phyloP scores from a whole-genome alignment of 2,888 invertebrate species.

The Cremastobaeus sp. region DNA sequence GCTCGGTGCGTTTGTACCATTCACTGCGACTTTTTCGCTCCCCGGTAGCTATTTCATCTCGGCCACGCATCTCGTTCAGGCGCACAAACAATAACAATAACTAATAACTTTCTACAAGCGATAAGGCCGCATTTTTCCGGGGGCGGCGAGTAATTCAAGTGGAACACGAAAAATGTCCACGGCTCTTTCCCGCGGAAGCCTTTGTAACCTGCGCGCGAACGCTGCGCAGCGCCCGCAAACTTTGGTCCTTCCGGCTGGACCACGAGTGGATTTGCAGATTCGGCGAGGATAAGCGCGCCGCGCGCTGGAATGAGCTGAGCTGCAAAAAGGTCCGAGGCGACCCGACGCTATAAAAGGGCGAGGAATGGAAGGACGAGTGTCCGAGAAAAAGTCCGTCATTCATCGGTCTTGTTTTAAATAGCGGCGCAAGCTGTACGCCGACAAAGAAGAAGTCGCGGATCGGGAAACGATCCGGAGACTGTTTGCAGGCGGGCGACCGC shows the following conservation, averaged over 20 bases:
- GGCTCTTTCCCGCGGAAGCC: conserved; percentile 23
- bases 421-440: no score
- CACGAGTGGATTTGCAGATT: no score
- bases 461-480: no score
- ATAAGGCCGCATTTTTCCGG: conserved; percentile 37
- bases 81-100: conserved; percentile 49
- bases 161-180: conserved; percentile 44
- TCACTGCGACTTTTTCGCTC: conserved; percentile 40
- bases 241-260: no score
- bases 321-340: no score
- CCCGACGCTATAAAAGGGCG: conserved; percentile 22
- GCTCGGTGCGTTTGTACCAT: conserved; percentile 39
- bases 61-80: conserved; percentile 40
- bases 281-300: no score
- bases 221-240: background rate
- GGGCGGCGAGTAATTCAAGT: conserved; percentile 26
- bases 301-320: no score
- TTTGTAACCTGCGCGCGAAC: conserved; percentile 10
- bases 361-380: conserved; percentile 25
- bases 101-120: conserved; percentile 52
- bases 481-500: no score
- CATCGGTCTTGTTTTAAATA: conserved; percentile 2
- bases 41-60: conserved; percentile 40
- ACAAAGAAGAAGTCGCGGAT: no score
- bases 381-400: conserved; percentile 1